Evolutionary conservation across 2,113 vertebrate species (phyloP), one percentile per base, ranked within the genome.

Genomic region (Cephalopholis sonnerati): DNA sequence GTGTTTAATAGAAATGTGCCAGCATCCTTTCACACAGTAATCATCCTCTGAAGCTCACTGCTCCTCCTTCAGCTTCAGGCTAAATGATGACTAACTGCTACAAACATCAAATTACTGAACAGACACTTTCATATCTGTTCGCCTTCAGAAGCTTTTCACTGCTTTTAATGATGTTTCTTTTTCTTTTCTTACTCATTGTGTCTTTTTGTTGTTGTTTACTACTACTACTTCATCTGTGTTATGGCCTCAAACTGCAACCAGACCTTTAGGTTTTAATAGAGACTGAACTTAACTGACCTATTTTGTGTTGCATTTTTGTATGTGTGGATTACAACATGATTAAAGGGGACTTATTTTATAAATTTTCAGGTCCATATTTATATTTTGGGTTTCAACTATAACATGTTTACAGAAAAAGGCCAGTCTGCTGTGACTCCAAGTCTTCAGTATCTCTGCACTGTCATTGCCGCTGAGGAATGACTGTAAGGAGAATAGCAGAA

Each of bases 141-240:
- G 11, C 55, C 24, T 22, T 27, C 41, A 24, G 29, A 29, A 15
- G 44, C 41, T 55, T 68, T 62, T 50, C 9, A 12, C 63, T 11
- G 46, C 11, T 65, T 78, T 74, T 84, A 84, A 84, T 74, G 75
- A 84, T 24, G 68, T 44, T 61, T 29, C 53, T 15, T 12, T n/a
- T 3, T 20, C 54, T 58, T 16, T 59, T 74, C 24, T 16, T 0
- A 5, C 74, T 59, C 57, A 29, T 41, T 70, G 66, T 54, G 57
- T 39, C 41, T 51, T 62, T 27, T 44, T 54, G 36, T 65, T 74
- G 68, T 74, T 84, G 69, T 53, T 68, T 58, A 41, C 83, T 8
- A 0, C 32, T n/a, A 22, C 13, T 24, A 17, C 79, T 65, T 36
- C 3, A 22, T 36, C 25, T 3, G 51, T 54, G 41, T 27, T 53